These are phyloP conservation scores for Nematostella vectensis DNA, from an alignment of 92 coral and sea anemone genomes.

Conservation along the genomic window DNA sequence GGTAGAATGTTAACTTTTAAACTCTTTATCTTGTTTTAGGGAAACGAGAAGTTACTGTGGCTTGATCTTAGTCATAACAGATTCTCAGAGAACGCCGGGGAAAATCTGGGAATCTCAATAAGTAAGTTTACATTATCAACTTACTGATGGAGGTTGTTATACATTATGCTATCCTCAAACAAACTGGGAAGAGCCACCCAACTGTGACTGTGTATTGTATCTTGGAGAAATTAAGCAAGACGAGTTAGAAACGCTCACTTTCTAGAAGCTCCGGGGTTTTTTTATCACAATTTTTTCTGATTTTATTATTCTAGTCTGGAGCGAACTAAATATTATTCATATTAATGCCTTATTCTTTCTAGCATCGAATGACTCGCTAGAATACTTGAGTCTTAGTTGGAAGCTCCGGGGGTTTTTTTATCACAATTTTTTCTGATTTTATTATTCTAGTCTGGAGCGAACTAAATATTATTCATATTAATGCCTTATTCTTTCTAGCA, in stretches of 20 bases:
- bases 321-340: no score
- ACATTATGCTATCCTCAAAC: background rate
- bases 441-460: no score
- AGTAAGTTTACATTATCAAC: conserved; percentile 43
- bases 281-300: no score
- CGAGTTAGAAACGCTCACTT: no score
- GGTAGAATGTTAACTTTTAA: no score
- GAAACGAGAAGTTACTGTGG: conserved; percentile 70
- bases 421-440: no score
- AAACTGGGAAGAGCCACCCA: background rate
- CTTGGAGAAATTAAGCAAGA: no score
- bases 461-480: background rate
- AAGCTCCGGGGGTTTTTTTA: no score
- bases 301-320: no score
- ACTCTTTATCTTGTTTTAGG: conserved; percentile 32
- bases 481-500: conserved; percentile 28
- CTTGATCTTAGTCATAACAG: conserved; percentile 70
- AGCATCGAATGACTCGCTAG: conserved; percentile 91
- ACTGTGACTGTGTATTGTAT: no score
- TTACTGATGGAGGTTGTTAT: background rate
- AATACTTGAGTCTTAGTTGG: conserved; percentile 69
- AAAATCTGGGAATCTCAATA: conserved; percentile 74
- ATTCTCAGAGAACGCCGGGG: conserved; percentile 87
- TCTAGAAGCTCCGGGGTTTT: no score
- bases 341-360: background rate